These are phyloP conservation scores for Parnassius smintheus DNA, from an alignment of 2,888 invertebrate genomes.

Conservation along the genomic window DNA sequence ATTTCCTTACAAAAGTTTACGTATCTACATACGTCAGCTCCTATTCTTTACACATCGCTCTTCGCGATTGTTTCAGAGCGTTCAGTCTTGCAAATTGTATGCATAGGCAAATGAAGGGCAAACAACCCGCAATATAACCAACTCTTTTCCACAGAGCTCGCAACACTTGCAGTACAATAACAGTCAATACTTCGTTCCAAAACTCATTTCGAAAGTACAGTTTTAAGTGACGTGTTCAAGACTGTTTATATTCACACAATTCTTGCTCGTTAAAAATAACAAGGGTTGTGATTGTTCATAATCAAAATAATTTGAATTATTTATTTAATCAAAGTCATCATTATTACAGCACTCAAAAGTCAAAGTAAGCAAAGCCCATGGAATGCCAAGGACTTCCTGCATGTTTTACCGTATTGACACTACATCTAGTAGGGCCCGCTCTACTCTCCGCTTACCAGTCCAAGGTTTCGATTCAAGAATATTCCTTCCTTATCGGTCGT, in stretches of 20 bases:
- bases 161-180: not conserved
- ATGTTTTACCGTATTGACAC: too few species aligned
- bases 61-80: not conserved
- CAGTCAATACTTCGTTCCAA: not conserved
- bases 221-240: not conserved
- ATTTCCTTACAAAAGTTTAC: too few species aligned
- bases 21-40: not conserved
- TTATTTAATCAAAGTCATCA: too few species aligned
- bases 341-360: too few species aligned
- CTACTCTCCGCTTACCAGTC: too few species aligned
- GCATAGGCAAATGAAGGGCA: not conserved
- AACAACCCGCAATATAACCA: conserved; percentile 1
- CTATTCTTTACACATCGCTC: not conserved
- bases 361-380: too few species aligned
- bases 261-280: not conserved
- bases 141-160: not conserved
- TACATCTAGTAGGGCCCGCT: too few species aligned
- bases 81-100: conserved; percentile 2
- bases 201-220: not conserved
- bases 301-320: too few species aligned
- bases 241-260: not conserved
- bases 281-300: too few species aligned
- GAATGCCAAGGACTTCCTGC: too few species aligned
- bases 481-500: too few species aligned
- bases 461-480: too few species aligned